Evolutionary conservation across 2,888 invertebrate genomes (phyloP), one percentile per base, ranked within the genome.

Genomic region (Drosophila picticornis): DNA sequence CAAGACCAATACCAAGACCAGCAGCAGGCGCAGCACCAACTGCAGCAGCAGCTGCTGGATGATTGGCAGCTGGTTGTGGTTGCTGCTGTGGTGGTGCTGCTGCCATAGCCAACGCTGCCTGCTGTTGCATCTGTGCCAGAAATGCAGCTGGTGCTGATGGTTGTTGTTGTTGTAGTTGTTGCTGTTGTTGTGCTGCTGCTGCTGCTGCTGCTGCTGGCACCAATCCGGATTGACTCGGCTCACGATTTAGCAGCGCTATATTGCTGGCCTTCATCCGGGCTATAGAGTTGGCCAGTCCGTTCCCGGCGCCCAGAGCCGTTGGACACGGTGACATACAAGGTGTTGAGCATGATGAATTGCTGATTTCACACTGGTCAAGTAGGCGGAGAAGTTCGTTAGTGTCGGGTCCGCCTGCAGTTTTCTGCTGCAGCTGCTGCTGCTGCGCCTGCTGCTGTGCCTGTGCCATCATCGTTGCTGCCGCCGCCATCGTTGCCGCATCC

Each of bases 281-380:
- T 75, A 94, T 93, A 52, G 94, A 94, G 70, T 93, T 94, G 73
- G 75, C 83, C 74, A 84, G 36, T n/a, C 52, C 52, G 52, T 32
- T 52, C 75, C 90, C 85, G 75, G 77, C 75, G 70, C 91, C 92
- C 74, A 94, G 91, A 70, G 94, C 91, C 38, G 95, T 94, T 43
- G 95, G 95, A 89, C 95, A 95, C 38, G 96, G 96, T 84, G 95
- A 96, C 86, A 96, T 95, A 92, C 95, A 96, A 59, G 96, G 96
- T 22, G 96, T 96, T 36, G 96, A 96, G 88, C 95, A 95, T 85
- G 95, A 95, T 76, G 96, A 96, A 92, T 96, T 96, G 91, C 96
- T 97, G 84, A 99, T 95, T 93, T 99, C 99, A 94, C 98, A 99
- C 84, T 98, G 98, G 84, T 99, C 98, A 80, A 99, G 94, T 76